A percentile compares a stretch with the other conserved stretches of the same genome.
phyloP scores from a whole-genome alignment of 2,888 invertebrate genomes.

The Latrodectus hesperus region DNA sequence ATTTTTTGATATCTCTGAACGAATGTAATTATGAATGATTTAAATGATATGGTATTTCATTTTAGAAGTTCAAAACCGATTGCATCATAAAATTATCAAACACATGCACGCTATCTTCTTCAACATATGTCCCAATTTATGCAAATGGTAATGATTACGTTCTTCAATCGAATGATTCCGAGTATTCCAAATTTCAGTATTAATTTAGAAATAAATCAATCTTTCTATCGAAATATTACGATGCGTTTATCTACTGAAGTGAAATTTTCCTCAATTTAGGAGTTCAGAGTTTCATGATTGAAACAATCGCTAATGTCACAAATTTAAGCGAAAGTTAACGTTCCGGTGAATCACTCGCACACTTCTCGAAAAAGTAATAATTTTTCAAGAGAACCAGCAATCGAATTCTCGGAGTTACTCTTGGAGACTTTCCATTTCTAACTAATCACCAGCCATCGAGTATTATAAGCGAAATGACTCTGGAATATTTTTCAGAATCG shows the following conservation, averaged over 20 bases:
- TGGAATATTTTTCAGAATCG: constrained; percentile 35
- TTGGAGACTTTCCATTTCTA: constrained; percentile 29
- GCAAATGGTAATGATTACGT: too few relatives aligned
- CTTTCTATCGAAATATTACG: constrained; percentile 24
- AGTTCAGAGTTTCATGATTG: constrained; percentile 1
- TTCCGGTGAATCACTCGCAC: neutral
- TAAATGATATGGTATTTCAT: too few relatives aligned
- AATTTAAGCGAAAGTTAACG: constrained; percentile 30
- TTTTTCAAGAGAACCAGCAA: constrained; percentile 1
- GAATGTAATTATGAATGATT: too few relatives aligned
- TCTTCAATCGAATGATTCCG: too few relatives aligned
- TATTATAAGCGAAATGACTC: constrained; percentile 7
- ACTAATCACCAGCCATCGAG: constrained; percentile 36
- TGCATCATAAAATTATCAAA: too few relatives aligned
- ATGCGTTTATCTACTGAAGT: constrained; percentile 21
- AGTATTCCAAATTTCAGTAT: neutral
- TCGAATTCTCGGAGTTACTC: constrained; percentile 18
- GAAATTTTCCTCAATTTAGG: constrained; percentile 27
- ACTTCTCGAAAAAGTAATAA: constrained; percentile 30
- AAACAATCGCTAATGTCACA: constrained; percentile 27
- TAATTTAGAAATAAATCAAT: constrained; percentile 31
- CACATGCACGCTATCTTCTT: too few relatives aligned
- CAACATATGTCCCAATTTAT: too few relatives aligned
- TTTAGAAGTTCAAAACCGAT: too few relatives aligned
- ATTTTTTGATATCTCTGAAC: too few relatives aligned